phyloP scores from a whole-genome alignment of 1,140 invertebrate species.

The Odontomachus brunneus region DNA sequence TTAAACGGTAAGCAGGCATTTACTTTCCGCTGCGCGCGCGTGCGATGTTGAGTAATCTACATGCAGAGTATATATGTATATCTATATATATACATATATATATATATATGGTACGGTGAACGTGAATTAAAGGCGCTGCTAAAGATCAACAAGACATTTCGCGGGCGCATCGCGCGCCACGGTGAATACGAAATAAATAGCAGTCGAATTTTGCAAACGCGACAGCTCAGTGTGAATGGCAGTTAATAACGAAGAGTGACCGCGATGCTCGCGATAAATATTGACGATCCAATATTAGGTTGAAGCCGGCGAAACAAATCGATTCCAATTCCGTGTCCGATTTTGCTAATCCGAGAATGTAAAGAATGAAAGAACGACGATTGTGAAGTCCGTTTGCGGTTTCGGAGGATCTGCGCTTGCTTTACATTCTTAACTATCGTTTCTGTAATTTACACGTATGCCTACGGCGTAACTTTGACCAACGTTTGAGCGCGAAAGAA shows the following conservation, averaged over 20 bases:
- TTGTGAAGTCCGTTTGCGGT: background rate
- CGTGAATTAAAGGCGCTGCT: conserved; percentile 42
- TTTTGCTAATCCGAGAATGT: background rate
- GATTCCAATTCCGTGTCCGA: conserved; percentile 25
- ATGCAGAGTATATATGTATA: background rate
- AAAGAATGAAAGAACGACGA: background rate
- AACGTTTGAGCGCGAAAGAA: too few relatives aligned
- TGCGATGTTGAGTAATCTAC: conserved; percentile 47
- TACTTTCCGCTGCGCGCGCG: conserved; percentile 34
- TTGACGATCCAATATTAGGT: conserved; percentile 46
- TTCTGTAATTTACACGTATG: too few relatives aligned
- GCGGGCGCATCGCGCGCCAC: background rate
- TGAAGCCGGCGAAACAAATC: conserved; percentile 6
- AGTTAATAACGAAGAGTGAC: conserved; percentile 43
- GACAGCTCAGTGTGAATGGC: conserved; percentile 11
- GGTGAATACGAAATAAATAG: conserved; percentile 5
- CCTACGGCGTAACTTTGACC: too few relatives aligned
- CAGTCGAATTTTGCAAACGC: background rate
- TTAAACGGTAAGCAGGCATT: conserved; percentile 65
- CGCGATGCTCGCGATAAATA: conserved; percentile 37
- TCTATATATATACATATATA: background rate
- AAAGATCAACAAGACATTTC: conserved; percentile 50
- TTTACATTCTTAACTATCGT: too few relatives aligned
- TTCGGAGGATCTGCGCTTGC: too few relatives aligned
- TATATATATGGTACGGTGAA: background rate